Conservation (phyloP, 2,113 vertebrate genomes). For the Nycticorax nycticorax region DNA sequence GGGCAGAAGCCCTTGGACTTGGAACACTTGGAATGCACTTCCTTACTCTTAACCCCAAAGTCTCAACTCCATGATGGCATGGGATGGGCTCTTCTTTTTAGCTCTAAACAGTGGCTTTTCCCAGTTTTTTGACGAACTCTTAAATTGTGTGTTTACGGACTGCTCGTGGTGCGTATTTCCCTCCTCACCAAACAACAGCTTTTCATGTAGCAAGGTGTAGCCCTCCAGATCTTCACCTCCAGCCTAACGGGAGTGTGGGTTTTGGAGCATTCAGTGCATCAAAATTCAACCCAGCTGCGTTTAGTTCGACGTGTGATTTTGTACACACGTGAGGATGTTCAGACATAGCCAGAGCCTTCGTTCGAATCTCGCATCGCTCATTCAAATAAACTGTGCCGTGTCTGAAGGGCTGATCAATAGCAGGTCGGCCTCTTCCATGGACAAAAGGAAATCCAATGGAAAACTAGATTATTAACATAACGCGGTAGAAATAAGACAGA, state of each 20-base stretch:
- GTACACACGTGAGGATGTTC: background rate
- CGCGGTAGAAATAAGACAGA: background rate
- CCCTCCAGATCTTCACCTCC: background rate
- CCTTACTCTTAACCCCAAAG: background rate
- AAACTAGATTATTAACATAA: background rate
- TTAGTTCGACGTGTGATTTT: background rate
- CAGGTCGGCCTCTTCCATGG: background rate
- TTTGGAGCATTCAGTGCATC: background rate
- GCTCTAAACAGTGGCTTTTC: background rate
- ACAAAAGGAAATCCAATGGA: background rate
- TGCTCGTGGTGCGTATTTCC: background rate
- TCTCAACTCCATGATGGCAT: accelerated
- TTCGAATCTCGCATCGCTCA: background rate
- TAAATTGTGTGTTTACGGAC: background rate
- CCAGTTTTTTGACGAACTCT: background rate
- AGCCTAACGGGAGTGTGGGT: background rate
- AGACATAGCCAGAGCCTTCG: background rate
- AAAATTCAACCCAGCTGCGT: background rate
- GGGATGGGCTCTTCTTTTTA: background rate
- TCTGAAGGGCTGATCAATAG: background rate
- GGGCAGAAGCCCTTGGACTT: background rate
- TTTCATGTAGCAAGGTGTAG: background rate
- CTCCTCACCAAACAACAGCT: background rate
- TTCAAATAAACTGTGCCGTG: background rate
- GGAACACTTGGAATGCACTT: background rate